Base-by-base conservation (phyloP, 2,797 vertebrate genomes). In the Simalia tracyae region DNA sequence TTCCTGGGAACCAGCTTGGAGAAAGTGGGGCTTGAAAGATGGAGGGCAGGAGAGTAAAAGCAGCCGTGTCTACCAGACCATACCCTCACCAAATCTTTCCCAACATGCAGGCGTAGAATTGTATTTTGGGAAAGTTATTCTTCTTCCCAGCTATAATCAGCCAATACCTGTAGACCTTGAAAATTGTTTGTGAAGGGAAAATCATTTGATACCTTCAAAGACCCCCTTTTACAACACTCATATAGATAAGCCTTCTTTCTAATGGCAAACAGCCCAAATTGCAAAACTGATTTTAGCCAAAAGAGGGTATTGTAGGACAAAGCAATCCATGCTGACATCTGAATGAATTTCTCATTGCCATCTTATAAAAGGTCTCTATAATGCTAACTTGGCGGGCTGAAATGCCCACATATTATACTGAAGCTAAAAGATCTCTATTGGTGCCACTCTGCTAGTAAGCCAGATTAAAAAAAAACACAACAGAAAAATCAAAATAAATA, bases 291-390 rank as follows among this genome's bases (percentile, higher is more conserved):
- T 86, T 89, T 91, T 93, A 92, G 84, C 96, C 97, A 97, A 96
- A 94, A 97, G 96, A 95, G 95, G 97, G 96, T 93, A 91, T 66
- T 95, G 92, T 89, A 85, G 94, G 81, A 92, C 89, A 95, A 96
- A 84, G 90, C 94, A 96, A 90, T 31, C 19, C 84, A 5, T 57
- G 60, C 36, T 87, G 56, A 31, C 12, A 57, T 31, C 24, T 60
- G 9, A 63, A n/a, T 66, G 14, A 56, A 85, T 76, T 87, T 59
- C 26, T 54, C 81, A n/a, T 46, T 76, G 5, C n/a, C 64, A 11
- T 76, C 26, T 17, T 54, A 9, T 6, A 22, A 26, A 84, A 17
- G 31, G 26, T 42, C 22, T 28, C 57, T 61, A 76, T 14, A 28
- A n/a, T 36, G 19, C 50, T 86, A 68, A 0, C 46, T 91, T 8